phyloP scores from a whole-genome alignment of 2,888 invertebrate genomes.

The Euphydryas editha region DNA sequence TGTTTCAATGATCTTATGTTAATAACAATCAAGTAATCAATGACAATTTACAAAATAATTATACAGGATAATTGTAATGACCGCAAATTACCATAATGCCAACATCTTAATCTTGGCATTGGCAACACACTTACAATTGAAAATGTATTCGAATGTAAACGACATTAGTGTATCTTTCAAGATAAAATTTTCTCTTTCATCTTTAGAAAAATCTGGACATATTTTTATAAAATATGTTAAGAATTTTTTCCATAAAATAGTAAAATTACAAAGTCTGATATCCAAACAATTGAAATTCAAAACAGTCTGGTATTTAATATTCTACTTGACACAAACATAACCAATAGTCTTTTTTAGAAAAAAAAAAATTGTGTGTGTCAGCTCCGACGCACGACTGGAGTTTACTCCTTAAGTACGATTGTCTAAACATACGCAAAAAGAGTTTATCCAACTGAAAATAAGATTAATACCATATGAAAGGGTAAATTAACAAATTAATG shows the following conservation, averaged over 20 bases:
- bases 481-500: too few species aligned
- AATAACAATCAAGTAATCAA: constrained; percentile 31
- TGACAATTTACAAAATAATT: constrained; percentile 22
- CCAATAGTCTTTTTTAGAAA: background rate
- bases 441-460: too few species aligned
- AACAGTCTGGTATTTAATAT: constrained; percentile 5
- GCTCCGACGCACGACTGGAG: too few species aligned
- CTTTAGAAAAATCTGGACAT: background rate
- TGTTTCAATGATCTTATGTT: constrained; percentile 12
- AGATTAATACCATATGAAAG: too few species aligned
- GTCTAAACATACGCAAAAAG: too few species aligned
- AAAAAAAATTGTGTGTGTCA: background rate
- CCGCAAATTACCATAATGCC: constrained; percentile 28
- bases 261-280: background rate
- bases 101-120: constrained; percentile 10
- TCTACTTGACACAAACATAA: constrained; percentile 10
- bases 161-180: background rate
- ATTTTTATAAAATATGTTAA: background rate
- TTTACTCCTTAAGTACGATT: too few species aligned
- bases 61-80: constrained; percentile 32
- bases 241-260: background rate
- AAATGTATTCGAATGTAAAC: background rate
- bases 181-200: background rate
- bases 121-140: constrained; percentile 13
- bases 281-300: background rate